Evolutionary conservation across 2,797 vertebrate genomes (phyloP), one percentile per base, ranked within the genome.

Genomic region (Esox masquinongy): DNA sequence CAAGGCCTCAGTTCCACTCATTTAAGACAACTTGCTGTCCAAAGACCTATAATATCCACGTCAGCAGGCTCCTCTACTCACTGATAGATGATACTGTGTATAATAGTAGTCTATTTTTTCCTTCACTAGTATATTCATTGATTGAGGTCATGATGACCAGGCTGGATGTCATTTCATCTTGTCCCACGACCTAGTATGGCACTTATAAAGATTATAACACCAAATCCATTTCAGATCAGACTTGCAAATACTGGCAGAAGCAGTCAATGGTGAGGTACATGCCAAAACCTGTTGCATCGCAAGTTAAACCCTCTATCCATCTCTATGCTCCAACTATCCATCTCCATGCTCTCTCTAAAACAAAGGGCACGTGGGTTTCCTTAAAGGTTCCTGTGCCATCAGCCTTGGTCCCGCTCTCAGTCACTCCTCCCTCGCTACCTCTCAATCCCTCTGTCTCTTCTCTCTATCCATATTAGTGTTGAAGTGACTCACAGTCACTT

Each of bases 401-500:
- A 11, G 2, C 29, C 24, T 71, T 49, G 14, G 12, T 51, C 47
- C 9, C 22, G 6, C 51, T 31, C 26, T 56, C 70, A 11, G 26
- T 34, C 5, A 4, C 70, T 36, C 53, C 53, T 51, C 29, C 50
- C 63, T 36, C 3, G 26, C 72, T 26, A 14, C 9, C 72, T 63
- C 36, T 3, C 12, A 22, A 39, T 79, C 29, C 72, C 14, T 24
- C 36, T 16, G 1, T 15, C n/a, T 77, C 73, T 77, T 56, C 29
- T 71, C 22, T 80, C 74, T 63, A 77, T 68, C 73, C 66, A 73
- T 69, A 34, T 19, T 77, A 0, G 56, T 59, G 56, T 3, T 11
- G 53, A 43, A 29, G 73, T 70, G 76, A 86, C 76, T 88, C 85
- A 83, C 77, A 81, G 73, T 76, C 78, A 69, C 74, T 82, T 84